These are phyloP conservation scores for Thaleichthys pacificus DNA, from an alignment of 2,797 vertebrate species.

Conservation along the genomic window DNA sequence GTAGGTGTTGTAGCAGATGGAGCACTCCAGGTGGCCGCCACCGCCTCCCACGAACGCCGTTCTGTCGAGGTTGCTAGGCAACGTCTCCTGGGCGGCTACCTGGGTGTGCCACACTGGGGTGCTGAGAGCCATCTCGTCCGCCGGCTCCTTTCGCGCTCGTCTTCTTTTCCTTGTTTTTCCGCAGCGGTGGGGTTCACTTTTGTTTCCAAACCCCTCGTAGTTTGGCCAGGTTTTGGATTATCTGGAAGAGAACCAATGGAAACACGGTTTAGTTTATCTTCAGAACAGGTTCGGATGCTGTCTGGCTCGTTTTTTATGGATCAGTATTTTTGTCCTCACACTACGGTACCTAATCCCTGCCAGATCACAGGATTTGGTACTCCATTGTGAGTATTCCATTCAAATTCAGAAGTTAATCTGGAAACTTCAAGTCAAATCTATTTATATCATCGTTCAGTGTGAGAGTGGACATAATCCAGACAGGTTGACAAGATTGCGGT, in stretches of 20 bases:
- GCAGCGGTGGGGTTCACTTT: too few species aligned
- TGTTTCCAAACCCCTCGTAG: too few species aligned
- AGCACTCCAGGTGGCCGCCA: conserved; percentile 82
- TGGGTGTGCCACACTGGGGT: conserved; percentile 77
- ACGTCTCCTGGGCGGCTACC: conserved; percentile 23
- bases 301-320: neutral
- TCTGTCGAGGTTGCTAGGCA: conserved; percentile 56
- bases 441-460: neutral
- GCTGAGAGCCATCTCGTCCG: conserved; percentile 69
- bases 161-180: neutral
- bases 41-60: conserved; percentile 58
- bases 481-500: conserved; percentile 24
- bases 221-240: conserved; percentile 24
- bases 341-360: too few species aligned
- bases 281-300: neutral
- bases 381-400: neutral
- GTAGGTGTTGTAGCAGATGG: conserved; percentile 93
- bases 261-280: conserved; percentile 43
- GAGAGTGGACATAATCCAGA: conserved; percentile 4
- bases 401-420: too few species aligned
- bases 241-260: conserved; percentile 33
- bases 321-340: too few species aligned
- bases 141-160: neutral
- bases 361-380: neutral
- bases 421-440: too few species aligned